These are phyloP conservation scores for Horisme vitalbata DNA, from an alignment of 2,888 invertebrate genomes.

Conservation along the genomic window DNA sequence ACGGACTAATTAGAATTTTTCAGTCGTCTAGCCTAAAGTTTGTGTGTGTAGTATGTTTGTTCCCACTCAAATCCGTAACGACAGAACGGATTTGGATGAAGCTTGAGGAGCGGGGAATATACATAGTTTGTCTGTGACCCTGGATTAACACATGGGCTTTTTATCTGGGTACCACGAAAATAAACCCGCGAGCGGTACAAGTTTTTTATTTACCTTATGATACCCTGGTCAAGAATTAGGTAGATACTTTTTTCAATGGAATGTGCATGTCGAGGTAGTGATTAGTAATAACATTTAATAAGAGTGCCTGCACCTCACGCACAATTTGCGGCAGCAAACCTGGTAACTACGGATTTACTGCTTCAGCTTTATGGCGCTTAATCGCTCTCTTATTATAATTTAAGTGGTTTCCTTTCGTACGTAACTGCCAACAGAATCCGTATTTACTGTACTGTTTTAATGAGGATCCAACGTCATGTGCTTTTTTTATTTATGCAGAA, in stretches of 20 bases:
- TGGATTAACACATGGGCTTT: too few relatives aligned
- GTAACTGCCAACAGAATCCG: constrained; percentile 41
- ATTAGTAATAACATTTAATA: constrained; percentile 24
- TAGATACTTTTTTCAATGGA: not conserved
- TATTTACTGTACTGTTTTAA: constrained; percentile 16
- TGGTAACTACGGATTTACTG: constrained; percentile 76
- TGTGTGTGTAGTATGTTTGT: too few relatives aligned
- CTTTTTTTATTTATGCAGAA: too few relatives aligned
- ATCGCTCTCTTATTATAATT: constrained; percentile 80
- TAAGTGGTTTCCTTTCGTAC: constrained; percentile 73
- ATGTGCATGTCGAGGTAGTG: constrained; percentile 5
- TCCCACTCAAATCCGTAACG: too few relatives aligned
- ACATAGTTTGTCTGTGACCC: too few relatives aligned
- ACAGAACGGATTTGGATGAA: too few relatives aligned
- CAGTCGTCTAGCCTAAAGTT: too few relatives aligned
- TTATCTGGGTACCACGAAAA: too few relatives aligned
- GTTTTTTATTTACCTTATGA: too few relatives aligned
- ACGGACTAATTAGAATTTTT: too few relatives aligned
- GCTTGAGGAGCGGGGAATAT: too few relatives aligned
- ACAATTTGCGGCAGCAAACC: constrained; percentile 58
- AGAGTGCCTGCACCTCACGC: constrained; percentile 11
- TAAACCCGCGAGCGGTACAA: too few relatives aligned
- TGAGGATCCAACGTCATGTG: constrained; percentile 1
- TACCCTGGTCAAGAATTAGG: not conserved
- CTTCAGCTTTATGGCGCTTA: constrained; percentile 69